A percentile compares a stretch with the other conserved stretches of the same genome.
Conservation (phyloP, 2,888 invertebrate species). For the Trypoxylon attenuatum region DNA sequence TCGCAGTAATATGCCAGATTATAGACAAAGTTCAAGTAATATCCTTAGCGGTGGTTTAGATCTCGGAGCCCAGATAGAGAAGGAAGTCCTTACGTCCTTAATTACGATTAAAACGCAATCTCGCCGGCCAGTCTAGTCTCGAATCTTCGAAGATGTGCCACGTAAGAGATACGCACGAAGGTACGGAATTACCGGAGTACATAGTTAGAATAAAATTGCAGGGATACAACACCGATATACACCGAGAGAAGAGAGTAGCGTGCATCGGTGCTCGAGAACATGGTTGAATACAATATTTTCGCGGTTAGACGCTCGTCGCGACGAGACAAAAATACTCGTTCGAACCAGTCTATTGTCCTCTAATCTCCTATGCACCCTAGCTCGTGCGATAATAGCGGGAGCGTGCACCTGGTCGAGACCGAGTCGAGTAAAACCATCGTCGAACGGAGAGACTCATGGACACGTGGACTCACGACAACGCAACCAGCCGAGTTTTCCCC, state of each 20-base stretch:
- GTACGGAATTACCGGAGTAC: background rate
- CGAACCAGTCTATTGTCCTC: constrained; percentile 30
- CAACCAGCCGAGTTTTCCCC: constrained; percentile 6
- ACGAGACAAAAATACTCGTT: constrained; percentile 13
- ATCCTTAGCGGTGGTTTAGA: background rate
- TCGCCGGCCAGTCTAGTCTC: background rate
- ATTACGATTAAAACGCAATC: background rate
- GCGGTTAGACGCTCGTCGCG: constrained; percentile 7
- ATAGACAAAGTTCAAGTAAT: background rate
- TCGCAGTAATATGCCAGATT: constrained; percentile 20
- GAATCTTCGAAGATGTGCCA: background rate
- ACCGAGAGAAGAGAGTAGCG: background rate
- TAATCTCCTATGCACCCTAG: constrained; percentile 54
- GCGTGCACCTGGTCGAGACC: constrained; percentile 47
- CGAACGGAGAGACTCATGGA: constrained; percentile 10
- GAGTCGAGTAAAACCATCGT: constrained; percentile 17
- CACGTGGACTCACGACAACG: constrained; percentile 5
- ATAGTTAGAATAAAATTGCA: background rate
- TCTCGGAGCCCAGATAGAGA: background rate
- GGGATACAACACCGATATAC: too few relatives aligned
- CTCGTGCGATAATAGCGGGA: constrained; percentile 49
- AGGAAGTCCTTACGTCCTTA: constrained; percentile 1
- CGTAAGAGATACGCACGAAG: background rate
- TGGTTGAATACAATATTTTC: constrained; percentile 21
- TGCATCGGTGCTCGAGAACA: background rate